Percentiles rank a stretch among this genome's conserved stretches.
Conservation (phyloP, 2,888 invertebrate genomes). For the Coremacera marginata region DNA sequence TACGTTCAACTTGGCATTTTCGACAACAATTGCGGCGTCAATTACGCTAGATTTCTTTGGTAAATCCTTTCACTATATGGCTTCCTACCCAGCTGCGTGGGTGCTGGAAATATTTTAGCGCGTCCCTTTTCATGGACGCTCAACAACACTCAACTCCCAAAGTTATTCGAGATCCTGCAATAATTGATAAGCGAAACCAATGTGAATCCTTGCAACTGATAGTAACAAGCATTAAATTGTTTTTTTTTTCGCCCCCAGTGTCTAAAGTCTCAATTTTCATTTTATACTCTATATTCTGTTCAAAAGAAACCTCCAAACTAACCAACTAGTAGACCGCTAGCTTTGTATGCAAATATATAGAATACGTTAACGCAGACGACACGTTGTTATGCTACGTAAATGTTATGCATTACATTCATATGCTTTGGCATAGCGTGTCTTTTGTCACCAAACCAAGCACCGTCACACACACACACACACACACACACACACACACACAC, state of each 20-base stretch:
- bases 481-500: background rate
- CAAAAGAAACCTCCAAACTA: too few species aligned
- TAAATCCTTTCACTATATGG: background rate
- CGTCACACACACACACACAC: background rate
- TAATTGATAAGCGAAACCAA: conserved; percentile 32
- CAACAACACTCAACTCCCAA: too few species aligned
- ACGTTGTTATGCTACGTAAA: conserved; percentile 1
- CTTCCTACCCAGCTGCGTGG: too few species aligned
- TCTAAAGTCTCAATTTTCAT: background rate
- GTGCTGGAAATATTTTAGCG: too few species aligned
- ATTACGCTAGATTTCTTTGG: background rate
- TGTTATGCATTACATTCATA: conserved; percentile 10
- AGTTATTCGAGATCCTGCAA: conserved; percentile 6
- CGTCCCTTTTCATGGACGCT: too few species aligned
- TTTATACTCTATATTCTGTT: background rate
- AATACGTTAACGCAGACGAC: background rate
- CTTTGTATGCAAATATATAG: background rate
- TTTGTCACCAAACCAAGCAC: background rate
- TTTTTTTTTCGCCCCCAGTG: background rate
- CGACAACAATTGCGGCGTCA: background rate
- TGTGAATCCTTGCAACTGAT: conserved; percentile 32
- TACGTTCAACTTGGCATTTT: background rate
- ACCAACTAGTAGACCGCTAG: too few species aligned
- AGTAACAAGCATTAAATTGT: conserved; percentile 5
- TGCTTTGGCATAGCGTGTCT: background rate